Percentiles rank a stretch among this genome's conserved stretches.
phyloP scores from a whole-genome alignment of 2,888 invertebrate genomes.

The Heliconius hortense region DNA sequence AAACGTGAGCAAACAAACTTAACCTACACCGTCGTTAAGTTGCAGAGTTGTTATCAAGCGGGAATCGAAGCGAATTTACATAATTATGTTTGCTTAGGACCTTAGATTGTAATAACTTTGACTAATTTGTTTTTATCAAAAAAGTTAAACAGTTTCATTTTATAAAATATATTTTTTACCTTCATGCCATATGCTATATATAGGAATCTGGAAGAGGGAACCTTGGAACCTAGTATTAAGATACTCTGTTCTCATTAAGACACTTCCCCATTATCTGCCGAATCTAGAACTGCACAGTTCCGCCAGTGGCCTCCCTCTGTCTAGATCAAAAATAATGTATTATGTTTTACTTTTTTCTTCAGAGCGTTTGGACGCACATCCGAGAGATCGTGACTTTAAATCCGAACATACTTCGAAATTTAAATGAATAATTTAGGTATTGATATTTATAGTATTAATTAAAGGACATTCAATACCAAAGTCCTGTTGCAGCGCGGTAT shows the following conservation, averaged over 20 bases:
- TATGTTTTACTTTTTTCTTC: background rate
- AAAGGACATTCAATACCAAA: background rate
- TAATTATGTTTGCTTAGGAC: conserved; percentile 20
- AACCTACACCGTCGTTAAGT: background rate
- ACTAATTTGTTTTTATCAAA: conserved; percentile 5
- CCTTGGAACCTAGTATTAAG: no score
- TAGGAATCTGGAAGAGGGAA: no score
- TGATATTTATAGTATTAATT: background rate
- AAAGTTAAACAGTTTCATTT: conserved; percentile 2
- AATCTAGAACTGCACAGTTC: no score
- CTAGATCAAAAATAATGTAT: no score
- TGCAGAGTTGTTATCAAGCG: background rate
- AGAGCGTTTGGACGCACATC: background rate
- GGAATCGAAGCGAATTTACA: conserved; percentile 16
- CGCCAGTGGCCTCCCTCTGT: no score
- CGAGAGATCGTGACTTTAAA: background rate
- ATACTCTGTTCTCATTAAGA: no score
- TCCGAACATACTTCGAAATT: background rate
- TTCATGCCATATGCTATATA: no score
- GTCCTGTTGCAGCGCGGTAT: conserved; percentile 10
- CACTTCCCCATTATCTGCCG: no score
- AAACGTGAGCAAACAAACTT: conserved; percentile 1
- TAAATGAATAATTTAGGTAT: background rate
- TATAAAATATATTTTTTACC: background rate
- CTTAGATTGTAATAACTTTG: background rate